Conservation (phyloP, 2,113 vertebrate species). For the Loxodonta africana region DNA sequence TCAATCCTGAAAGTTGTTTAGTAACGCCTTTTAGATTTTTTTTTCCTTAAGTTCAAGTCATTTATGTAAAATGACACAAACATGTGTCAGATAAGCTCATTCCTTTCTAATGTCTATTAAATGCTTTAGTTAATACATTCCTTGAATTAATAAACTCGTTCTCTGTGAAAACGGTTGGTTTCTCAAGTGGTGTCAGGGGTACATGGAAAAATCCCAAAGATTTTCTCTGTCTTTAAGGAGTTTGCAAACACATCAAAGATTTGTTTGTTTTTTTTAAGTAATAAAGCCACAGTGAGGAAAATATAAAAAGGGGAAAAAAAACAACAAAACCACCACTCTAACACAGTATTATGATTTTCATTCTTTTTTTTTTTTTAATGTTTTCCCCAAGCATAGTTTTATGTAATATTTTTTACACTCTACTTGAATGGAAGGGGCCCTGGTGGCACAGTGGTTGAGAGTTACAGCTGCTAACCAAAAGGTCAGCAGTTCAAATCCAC, state of each 20-base stretch:
- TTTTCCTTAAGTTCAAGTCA: not conserved
- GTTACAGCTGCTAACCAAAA: no score
- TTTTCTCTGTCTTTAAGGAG: not conserved
- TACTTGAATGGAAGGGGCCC: not conserved
- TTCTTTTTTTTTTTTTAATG: not conserved
- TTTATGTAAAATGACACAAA: not conserved
- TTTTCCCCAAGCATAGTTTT: not conserved
- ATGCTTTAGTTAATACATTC: not conserved
- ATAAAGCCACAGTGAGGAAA: not conserved
- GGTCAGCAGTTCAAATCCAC: no score
- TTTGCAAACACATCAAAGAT: not conserved
- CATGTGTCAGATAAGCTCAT: not conserved
- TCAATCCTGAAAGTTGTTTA: not conserved
- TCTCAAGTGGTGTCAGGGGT: not conserved
- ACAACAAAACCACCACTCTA: not conserved
- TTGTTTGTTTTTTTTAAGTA: not conserved
- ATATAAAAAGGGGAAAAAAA: not conserved
- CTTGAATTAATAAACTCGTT: not conserved
- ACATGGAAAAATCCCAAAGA: not conserved
- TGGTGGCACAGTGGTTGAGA: no score
- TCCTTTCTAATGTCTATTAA: not conserved
- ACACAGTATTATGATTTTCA: not conserved
- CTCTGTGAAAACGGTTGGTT: not conserved
- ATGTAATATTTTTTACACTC: not conserved
- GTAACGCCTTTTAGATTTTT: not conserved